Evolutionary conservation across 2,888 invertebrate species (phyloP).

Genomic region (Ethmia dodecea): DNA sequence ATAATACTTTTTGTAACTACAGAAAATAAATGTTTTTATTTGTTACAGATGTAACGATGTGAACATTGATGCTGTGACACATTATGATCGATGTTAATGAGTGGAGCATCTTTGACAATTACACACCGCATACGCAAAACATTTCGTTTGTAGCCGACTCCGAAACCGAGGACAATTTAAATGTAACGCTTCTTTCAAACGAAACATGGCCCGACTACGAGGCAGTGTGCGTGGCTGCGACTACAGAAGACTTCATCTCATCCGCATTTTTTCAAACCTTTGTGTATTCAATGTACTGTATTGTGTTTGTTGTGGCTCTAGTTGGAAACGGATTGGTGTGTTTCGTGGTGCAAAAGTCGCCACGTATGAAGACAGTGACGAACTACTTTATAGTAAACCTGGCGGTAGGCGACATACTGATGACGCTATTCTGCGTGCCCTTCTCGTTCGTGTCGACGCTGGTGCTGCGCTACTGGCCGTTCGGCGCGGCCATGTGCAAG

Average conservation of each 20-base stretch:
- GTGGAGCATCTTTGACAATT: constrained; percentile 21
- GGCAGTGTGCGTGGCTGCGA: constrained; percentile 31
- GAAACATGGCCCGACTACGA: constrained; percentile 40
- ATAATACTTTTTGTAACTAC: neutral
- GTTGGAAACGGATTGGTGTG: constrained; percentile 90
- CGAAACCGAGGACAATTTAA: constrained; percentile 23
- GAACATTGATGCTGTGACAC: constrained; percentile 22
- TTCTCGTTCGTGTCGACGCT: constrained; percentile 91
- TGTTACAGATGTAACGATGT: constrained; percentile 9
- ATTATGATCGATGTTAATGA: constrained; percentile 45
- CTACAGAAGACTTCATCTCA: constrained; percentile 45
- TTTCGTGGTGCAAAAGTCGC: constrained; percentile 90
- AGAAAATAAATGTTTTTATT: too few species aligned
- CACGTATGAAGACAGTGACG: constrained; percentile 93
- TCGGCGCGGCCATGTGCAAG: constrained; percentile 88
- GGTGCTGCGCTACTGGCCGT: constrained; percentile 92
- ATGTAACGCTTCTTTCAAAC: constrained; percentile 28
- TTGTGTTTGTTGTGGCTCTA: constrained; percentile 83
- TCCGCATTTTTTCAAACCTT: constrained; percentile 78
- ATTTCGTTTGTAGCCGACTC: constrained; percentile 21
- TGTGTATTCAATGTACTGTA: constrained; percentile 84
- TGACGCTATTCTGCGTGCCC: constrained; percentile 94
- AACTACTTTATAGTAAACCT: constrained; percentile 95
- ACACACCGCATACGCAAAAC: constrained; percentile 31
- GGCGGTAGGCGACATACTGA: constrained; percentile 92